Evolutionary conservation across 2,797 vertebrate species (phyloP).

Genomic region (Prionace glauca): DNA sequence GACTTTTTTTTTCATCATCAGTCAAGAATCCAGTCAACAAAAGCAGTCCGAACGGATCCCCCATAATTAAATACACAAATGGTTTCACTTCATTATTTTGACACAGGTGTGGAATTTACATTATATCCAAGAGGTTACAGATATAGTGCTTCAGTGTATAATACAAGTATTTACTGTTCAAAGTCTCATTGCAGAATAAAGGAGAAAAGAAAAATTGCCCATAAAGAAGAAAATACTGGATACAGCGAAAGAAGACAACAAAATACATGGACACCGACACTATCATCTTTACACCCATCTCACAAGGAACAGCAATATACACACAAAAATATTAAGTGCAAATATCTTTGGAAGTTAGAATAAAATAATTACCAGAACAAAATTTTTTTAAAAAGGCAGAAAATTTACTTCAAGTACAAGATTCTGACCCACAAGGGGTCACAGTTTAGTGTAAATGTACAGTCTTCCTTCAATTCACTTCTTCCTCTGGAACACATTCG

Average conservation of each 20-base stretch:
- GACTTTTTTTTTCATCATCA: conserved; percentile 49
- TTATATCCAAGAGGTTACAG: conserved; percentile 69
- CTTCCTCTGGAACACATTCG: conserved; percentile 98
- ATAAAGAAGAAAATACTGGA: conserved; percentile 65
- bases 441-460: conserved; percentile 58
- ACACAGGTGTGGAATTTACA: conserved; percentile 97
- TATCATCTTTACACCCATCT: conserved; percentile 23
- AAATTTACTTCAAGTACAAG: conserved; percentile 89
- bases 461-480: conserved; percentile 63
- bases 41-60: conserved; percentile 62
- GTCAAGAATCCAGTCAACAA: conserved; percentile 58
- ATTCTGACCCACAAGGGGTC: conserved; percentile 61
- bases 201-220: conserved; percentile 55
- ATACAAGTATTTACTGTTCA: conserved; percentile 80
- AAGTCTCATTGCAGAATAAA: conserved; percentile 63
- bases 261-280: conserved; percentile 59
- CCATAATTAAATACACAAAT: conserved; percentile 81
- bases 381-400: conserved; percentile 71
- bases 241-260: conserved; percentile 71
- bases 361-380: conserved; percentile 73
- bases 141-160: conserved; percentile 80
- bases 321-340: conserved; percentile 80
- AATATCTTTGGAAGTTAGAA: conserved; percentile 96
- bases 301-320: conserved; percentile 39
- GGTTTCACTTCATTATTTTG: conserved; percentile 86